Evolutionary conservation across 1,140 invertebrate genomes (phyloP).

Genomic region (Hestina assimilis): DNA sequence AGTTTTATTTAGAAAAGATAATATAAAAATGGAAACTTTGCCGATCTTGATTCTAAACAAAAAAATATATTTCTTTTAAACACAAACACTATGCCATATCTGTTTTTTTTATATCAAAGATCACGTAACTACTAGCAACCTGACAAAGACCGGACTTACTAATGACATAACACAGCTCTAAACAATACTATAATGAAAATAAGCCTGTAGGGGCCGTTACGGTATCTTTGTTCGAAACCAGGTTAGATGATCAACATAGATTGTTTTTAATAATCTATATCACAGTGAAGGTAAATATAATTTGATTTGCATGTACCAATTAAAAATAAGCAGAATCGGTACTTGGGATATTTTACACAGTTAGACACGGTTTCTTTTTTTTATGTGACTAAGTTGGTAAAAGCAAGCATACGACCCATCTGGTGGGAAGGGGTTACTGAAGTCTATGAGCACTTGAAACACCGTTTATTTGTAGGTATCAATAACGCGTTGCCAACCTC

Average conservation of each 20-base stretch:
- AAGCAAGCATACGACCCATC: too few species aligned
- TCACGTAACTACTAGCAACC: slow-evolving; percentile 14
- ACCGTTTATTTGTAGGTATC: too few species aligned
- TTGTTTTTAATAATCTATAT: slow-evolving; percentile 6
- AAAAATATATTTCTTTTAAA: too few species aligned
- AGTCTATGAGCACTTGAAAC: too few species aligned
- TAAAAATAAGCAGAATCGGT: not conserved
- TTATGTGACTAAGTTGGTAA: too few species aligned
- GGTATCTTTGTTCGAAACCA: slow-evolving; percentile 8
- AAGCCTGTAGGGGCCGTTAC: not conserved
- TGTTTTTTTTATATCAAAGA: slow-evolving; percentile 11
- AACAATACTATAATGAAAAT: slow-evolving; percentile 24
- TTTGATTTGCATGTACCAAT: not conserved
- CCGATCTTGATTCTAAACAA: too few species aligned
- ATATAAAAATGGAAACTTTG: too few species aligned
- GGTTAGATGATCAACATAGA: not conserved
- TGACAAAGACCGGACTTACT: slow-evolving; percentile 25
- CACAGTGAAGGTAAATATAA: not conserved
- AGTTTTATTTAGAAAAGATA: too few species aligned
- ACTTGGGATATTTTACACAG: too few species aligned
- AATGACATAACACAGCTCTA: slow-evolving; percentile 4
- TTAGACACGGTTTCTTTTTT: too few species aligned
- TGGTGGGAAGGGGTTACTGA: too few species aligned
- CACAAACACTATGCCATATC: not conserved
- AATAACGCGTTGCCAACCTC: too few species aligned